phyloP scores from a whole-genome alignment of 2,113 vertebrate genomes.

The Calyptommatus sinebrachiatus region DNA sequence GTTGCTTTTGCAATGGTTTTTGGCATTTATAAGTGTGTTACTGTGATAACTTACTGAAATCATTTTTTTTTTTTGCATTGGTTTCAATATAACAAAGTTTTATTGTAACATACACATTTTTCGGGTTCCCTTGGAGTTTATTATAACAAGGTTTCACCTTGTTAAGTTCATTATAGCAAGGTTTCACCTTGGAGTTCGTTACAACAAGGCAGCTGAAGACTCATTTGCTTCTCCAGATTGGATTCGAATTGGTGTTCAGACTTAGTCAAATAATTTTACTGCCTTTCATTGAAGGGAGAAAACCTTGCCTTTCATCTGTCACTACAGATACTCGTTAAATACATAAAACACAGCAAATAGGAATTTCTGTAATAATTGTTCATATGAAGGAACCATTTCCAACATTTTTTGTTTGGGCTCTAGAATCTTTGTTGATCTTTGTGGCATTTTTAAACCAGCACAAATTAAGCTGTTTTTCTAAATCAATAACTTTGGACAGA shows the following conservation, averaged over 20 bases:
- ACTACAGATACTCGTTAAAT: neutral
- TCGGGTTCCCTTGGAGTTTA: too few relatives aligned
- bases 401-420: neutral
- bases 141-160: too few relatives aligned
- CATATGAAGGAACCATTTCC: too few relatives aligned
- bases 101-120: too few relatives aligned
- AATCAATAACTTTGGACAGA: neutral
- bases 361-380: neutral
- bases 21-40: too few relatives aligned
- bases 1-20: too few relatives aligned
- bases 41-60: too few relatives aligned
- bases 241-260: neutral
- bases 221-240: neutral
- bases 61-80: too few relatives aligned
- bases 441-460: too few relatives aligned
- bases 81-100: too few relatives aligned
- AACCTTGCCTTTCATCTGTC: neutral
- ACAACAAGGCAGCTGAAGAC: neutral
- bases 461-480: too few relatives aligned
- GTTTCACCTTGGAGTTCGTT: neutral
- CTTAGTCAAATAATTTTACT: neutral
- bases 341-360: neutral
- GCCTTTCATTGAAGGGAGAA: neutral
- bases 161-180: neutral
- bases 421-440: neutral